A percentile compares a stretch with the other conserved stretches of the same genome.
Evolutionary conservation across 2,113 vertebrate genomes (phyloP).

Genomic region (Manacus vitellinus): DNA sequence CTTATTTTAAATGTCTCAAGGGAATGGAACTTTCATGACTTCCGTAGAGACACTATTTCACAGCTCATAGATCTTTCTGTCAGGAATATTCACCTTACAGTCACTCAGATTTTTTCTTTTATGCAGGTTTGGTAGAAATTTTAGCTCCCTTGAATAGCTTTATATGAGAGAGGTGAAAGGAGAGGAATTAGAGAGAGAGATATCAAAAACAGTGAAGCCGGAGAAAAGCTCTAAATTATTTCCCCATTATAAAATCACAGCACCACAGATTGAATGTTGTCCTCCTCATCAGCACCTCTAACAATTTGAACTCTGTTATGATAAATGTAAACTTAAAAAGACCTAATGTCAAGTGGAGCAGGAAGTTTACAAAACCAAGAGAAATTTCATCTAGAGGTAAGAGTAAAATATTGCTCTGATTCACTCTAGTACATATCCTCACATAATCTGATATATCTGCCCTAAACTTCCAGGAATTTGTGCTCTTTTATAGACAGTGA

Average conservation of each 20-base stretch:
- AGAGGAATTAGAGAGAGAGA: constrained; percentile 53
- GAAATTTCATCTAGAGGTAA: not conserved
- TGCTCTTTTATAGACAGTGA: constrained; percentile 3
- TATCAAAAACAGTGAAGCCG: constrained; percentile 52
- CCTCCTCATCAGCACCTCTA: not conserved
- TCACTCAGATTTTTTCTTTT: constrained; percentile 30
- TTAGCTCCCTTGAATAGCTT: constrained; percentile 66
- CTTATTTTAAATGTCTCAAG: constrained; percentile 38
- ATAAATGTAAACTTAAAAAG: not conserved
- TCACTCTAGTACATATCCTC: not conserved
- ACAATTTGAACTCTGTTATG: not conserved
- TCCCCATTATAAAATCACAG: constrained; percentile 19
- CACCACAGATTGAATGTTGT: not conserved
- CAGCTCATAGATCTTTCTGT: constrained; percentile 45
- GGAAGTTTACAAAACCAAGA: constrained; percentile 39
- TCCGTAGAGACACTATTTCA: constrained; percentile 26
- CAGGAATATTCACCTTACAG: constrained; percentile 27
- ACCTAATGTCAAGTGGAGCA: not conserved
- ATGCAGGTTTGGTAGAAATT: constrained; percentile 67
- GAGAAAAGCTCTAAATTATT: constrained; percentile 39
- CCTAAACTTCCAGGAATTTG: constrained; percentile 22
- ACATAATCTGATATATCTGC: not conserved
- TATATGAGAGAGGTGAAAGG: constrained; percentile 58
- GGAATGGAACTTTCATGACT: not conserved
- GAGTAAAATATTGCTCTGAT: not conserved